Evolutionary conservation across 2,888 invertebrate genomes (phyloP), one percentile per base, ranked within the genome.

Genomic region (Drosophila anceps): DNA sequence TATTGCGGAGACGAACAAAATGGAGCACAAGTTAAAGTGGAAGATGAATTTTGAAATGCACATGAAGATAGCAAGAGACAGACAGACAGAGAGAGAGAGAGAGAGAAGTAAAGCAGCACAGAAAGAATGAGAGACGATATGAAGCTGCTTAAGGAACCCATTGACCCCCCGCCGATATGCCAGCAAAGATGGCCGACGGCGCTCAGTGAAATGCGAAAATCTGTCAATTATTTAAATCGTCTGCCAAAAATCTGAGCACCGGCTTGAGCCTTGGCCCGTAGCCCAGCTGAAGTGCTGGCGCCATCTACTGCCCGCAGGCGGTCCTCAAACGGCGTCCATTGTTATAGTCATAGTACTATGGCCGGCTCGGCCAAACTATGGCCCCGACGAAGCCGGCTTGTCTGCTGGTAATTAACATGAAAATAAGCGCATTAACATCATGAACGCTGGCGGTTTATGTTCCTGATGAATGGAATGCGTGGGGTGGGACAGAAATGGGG

Each of bases 151-250:
- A 46, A 46, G 29, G 27, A 35, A 79, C 68, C 76, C 66, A 84
- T 80, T 82, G 76, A 83, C 81, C 76, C 67, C 73, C 78, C 54
- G 71, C 68, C 73, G 70, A 63, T 75, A 35, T 9, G 59, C 8
- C 43, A 53, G 66, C 48, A 54, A 70, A 69, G 76, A 76, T 73
- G 75, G 72, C 74, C 73, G 64, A 54, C 66, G 69, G 84, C 79
- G 68, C 60, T 68, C 66, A 51, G 61, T 55, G 51, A 69, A 78
- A 75, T 70, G 79, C 77, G 70, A 87, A 82, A 86, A 86, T 82
- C 89, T 86, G 86, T 86, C 86, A 89, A 89, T 89, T 89, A 86
- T 86, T 86, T 81, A 89, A 86, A 88, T 86, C 82, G 89, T 75
- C 69, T 46, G 73, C 71, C 74, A 69, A 87, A 86, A 86, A 84